phyloP scores from a whole-genome alignment of 2,113 vertebrate species.

The Octodon degus region DNA sequence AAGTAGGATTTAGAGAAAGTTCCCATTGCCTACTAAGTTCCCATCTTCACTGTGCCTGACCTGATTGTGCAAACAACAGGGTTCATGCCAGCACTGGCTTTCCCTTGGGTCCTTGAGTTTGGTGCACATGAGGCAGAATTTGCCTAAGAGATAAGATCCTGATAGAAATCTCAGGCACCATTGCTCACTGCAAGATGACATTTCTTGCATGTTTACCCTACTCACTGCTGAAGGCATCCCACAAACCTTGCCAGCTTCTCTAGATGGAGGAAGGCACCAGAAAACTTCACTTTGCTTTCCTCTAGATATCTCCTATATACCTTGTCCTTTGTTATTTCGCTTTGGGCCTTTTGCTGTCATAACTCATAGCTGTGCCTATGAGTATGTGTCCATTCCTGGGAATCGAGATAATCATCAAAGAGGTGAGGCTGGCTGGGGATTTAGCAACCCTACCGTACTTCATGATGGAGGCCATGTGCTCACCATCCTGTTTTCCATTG shows the following conservation, averaged over 20 bases:
- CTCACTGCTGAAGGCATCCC: not conserved
- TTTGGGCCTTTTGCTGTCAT: not conserved
- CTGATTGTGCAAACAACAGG: not conserved
- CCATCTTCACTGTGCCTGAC: not conserved
- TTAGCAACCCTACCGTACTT: not conserved
- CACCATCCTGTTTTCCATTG: not conserved
- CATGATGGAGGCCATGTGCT: not conserved
- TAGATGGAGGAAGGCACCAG: not conserved
- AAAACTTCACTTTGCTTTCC: not conserved
- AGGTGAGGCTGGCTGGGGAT: not conserved
- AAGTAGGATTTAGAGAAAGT: not conserved
- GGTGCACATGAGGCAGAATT: not conserved
- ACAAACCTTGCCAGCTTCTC: not conserved
- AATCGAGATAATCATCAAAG: not conserved
- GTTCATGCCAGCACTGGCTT: not conserved
- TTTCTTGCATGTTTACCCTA: not conserved
- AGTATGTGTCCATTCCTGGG: too few relatives aligned
- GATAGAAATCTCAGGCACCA: not conserved
- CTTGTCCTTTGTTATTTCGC: not conserved
- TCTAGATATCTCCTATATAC: fast-evolving
- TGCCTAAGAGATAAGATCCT: not conserved
- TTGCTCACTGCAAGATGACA: not conserved
- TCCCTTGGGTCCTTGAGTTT: not conserved
- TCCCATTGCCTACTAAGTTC: not conserved
- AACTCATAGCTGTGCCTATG: not conserved